phyloP scores from a whole-genome alignment of 2,888 invertebrate species.

The Meganola albula region DNA sequence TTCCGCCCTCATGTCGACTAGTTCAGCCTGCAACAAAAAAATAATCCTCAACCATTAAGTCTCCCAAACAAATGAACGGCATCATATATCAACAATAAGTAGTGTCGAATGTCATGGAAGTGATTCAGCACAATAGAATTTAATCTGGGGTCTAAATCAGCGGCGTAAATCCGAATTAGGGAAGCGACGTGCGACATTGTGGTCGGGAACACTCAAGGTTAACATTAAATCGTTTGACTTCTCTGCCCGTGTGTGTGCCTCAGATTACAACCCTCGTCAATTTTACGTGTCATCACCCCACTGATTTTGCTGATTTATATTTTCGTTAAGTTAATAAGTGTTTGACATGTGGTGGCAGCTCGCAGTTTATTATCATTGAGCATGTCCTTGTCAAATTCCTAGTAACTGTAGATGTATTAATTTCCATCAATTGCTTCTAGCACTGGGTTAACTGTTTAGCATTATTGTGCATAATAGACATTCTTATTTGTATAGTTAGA shows the following conservation, averaged over 20 bases:
- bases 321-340: too few relatives aligned
- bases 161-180: slow-evolving; percentile 61
- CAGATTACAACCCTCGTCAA: slow-evolving; percentile 32
- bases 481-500: too few relatives aligned
- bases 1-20: slow-evolving; percentile 85
- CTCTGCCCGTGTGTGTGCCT: slow-evolving; percentile 32
- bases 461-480: too few relatives aligned
- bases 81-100: slow-evolving; percentile 50
- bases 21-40: slow-evolving; percentile 81
- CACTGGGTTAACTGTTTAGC: too few relatives aligned
- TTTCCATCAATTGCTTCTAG: too few relatives aligned
- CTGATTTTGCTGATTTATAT: slow-evolving; percentile 38
- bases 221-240: slow-evolving; percentile 65
- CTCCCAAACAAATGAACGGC: slow-evolving; percentile 34
- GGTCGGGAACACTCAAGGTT: slow-evolving; percentile 40
- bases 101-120: slow-evolving; percentile 48
- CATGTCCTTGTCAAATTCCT: too few relatives aligned
- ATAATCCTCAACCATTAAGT: slow-evolving; percentile 31
- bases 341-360: too few relatives aligned
- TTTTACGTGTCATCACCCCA: slow-evolving; percentile 32
- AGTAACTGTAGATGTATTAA: too few relatives aligned
- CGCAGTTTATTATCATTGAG: slow-evolving; percentile 17
- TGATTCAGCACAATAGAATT: slow-evolving; percentile 55
- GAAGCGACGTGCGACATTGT: slow-evolving; percentile 27
- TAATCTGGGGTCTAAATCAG: slow-evolving; percentile 49